Percentiles rank a stretch among this genome's conserved stretches.
These are phyloP conservation scores for Tokudaia tokunoshimensis DNA, from an alignment of 2,797 vertebrate species.

Conservation along the genomic window DNA sequence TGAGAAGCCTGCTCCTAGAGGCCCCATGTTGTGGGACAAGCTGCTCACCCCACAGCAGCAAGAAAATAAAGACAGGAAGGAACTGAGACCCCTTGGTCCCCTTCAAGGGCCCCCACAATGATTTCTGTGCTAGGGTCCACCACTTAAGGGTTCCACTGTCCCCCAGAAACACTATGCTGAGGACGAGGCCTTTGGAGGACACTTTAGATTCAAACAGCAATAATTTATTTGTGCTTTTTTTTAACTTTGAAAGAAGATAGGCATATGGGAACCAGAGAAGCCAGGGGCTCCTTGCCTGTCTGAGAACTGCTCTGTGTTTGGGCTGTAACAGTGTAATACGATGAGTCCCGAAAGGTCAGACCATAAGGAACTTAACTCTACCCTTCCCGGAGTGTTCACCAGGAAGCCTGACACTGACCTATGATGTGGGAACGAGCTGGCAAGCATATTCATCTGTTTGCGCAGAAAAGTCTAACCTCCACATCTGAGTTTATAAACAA, in stretches of 20 bases:
- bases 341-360: background rate
- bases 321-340: background rate
- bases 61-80: background rate
- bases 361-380: background rate
- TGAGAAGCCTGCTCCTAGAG: background rate
- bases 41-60: background rate
- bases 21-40: too few relatives aligned
- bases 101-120: background rate
- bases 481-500: background rate
- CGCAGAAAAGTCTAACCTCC: background rate
- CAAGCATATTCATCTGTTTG: background rate
- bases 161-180: background rate
- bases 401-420: background rate
- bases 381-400: background rate
- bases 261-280: background rate
- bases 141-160: background rate
- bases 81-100: too few relatives aligned
- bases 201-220: background rate
- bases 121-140: background rate
- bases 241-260: slow-evolving; percentile 20
- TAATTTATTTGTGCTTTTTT: background rate
- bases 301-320: background rate
- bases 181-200: background rate
- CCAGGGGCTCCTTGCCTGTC: background rate
- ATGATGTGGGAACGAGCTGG: too few relatives aligned